These are phyloP conservation scores for Campopleginae sp. DNA, from an alignment of 2,888 invertebrate species.

Conservation along the genomic window DNA sequence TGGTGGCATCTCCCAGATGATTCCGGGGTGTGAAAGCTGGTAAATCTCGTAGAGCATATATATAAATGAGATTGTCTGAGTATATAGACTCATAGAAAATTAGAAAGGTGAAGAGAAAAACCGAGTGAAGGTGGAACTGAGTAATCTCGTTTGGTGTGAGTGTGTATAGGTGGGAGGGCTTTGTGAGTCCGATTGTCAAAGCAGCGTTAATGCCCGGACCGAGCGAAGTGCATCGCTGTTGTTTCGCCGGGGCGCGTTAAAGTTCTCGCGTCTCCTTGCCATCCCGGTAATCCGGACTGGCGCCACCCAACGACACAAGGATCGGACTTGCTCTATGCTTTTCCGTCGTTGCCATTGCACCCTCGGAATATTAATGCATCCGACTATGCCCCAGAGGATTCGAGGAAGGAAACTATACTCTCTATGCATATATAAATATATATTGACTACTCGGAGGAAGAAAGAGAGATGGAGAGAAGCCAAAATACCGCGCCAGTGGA, in stretches of 20 bases:
- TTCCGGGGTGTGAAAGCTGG: constrained; percentile 22
- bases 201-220: constrained; percentile 45
- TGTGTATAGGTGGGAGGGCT: constrained; percentile 13
- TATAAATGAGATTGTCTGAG: neutral
- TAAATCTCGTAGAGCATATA: constrained; percentile 30
- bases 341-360: constrained; percentile 49
- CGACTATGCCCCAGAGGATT: constrained; percentile 42
- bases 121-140: constrained; percentile 17
- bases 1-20: constrained; percentile 6
- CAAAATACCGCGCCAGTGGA: constrained; percentile 18
- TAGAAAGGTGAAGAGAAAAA: constrained; percentile 46
- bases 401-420: constrained; percentile 23
- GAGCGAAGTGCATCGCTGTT: constrained; percentile 41
- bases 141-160: constrained; percentile 21
- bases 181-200: constrained; percentile 51
- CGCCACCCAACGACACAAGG: constrained; percentile 37
- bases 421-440: constrained; percentile 24
- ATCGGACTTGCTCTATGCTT: constrained; percentile 57
- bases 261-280: constrained; percentile 46
- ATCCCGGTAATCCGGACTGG: constrained; percentile 50
- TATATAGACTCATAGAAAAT: neutral
- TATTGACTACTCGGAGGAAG: constrained; percentile 26
- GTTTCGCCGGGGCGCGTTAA: constrained; percentile 58
- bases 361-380: constrained; percentile 57
- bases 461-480: neutral